Conservation (phyloP, 2,888 invertebrate genomes). For the Callimorpha dominula region DNA sequence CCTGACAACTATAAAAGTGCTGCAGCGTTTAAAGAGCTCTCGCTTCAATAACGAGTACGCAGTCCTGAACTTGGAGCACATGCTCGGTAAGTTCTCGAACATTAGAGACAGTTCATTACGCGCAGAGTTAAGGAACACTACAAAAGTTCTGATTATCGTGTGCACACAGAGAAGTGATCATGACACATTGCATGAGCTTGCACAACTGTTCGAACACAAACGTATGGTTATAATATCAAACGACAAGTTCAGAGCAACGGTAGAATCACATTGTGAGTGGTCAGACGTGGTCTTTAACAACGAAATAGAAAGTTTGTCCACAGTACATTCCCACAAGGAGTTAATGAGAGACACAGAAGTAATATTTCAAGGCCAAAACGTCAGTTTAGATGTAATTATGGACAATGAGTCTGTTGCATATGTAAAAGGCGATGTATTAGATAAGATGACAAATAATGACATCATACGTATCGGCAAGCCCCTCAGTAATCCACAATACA, state of each 20-base stretch:
- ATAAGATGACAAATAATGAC: conserved; percentile 21
- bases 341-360: conserved; percentile 19
- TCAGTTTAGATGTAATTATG: conserved; percentile 13
- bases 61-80: neutral
- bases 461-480: conserved; percentile 22
- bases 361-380: conserved; percentile 26
- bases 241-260: neutral
- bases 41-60: neutral
- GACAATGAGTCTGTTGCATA: conserved; percentile 12
- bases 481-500: conserved; percentile 12
- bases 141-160: conserved; percentile 2
- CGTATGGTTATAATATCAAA: conserved; percentile 6
- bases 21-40: conserved; percentile 10
- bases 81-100: neutral
- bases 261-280: conserved; percentile 10
- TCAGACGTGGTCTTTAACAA: neutral
- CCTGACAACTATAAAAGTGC: conserved; percentile 27
- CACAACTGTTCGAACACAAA: conserved; percentile 3
- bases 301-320: conserved; percentile 12
- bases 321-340: conserved; percentile 8
- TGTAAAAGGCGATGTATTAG: conserved; percentile 23
- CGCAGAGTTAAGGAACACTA: conserved; percentile 2
- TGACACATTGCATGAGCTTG: conserved; percentile 1
- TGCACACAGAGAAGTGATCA: neutral
- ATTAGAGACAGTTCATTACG: neutral